Conservation (phyloP, 2,113 vertebrate genomes). For the Pseudorasbora parva region DNA sequence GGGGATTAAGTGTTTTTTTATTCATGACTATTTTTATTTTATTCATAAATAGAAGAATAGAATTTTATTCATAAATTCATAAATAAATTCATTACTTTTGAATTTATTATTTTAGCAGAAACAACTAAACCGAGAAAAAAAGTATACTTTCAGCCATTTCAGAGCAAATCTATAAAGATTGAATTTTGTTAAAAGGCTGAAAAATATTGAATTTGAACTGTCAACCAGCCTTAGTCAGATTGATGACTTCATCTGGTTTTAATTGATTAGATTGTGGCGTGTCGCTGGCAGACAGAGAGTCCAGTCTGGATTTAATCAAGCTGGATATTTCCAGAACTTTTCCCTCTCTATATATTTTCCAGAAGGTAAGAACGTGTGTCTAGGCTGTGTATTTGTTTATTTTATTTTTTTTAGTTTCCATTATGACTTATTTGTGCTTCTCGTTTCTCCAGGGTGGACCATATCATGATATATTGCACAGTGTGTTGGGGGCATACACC, state of each 20-base stretch:
- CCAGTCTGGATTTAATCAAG: slow-evolving; percentile 94
- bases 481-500: slow-evolving; percentile 93
- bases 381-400: too few relatives aligned
- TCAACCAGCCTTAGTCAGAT: background rate
- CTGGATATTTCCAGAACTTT: slow-evolving; percentile 97
- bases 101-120: background rate
- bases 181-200: background rate
- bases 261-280: slow-evolving; percentile 79
- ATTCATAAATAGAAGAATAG: too few relatives aligned
- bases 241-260: background rate
- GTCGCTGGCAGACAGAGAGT: slow-evolving; percentile 88
- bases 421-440: background rate
- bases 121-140: background rate
- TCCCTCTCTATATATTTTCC: slow-evolving; percentile 94
- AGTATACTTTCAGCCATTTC: background rate
- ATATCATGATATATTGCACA: slow-evolving; percentile 96
- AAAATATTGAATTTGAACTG: background rate
- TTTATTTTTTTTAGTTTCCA: background rate
- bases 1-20: background rate
- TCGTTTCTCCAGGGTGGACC: slow-evolving; percentile 84
- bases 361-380: slow-evolving; percentile 80
- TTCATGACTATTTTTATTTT: too few relatives aligned
- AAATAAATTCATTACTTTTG: background rate
- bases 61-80: too few relatives aligned
- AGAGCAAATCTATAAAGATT: background rate